Evolutionary conservation across 2,888 invertebrate genomes (phyloP), one percentile per base, ranked within the genome.

Genomic region (Pteria penguin): DNA sequence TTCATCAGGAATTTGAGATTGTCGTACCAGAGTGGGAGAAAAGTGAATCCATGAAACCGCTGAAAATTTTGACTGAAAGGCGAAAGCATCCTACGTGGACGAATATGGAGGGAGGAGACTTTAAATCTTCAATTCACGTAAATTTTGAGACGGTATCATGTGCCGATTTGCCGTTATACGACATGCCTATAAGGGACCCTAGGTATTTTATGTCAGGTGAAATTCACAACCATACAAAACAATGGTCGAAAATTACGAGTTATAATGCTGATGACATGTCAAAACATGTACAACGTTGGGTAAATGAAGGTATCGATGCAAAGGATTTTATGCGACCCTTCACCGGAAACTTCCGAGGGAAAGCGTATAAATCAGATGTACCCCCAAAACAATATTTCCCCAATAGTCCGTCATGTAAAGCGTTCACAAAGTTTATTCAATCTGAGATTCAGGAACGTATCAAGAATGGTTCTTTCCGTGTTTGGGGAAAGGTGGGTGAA

Each of bases 291-390:
- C 29, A 26, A 31, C 0, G 32, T 0, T 78, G 78, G 78, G 4
- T 78, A 33, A n/a, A 54, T 0, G 29, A 75, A 31, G 76, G 76
- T 2, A 63, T 79, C 22, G 70, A 76, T 55, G 63, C 76, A 14
- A 5, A 24, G 11, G 14, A 24, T n/a, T 76, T 79, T 61, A 72
- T 76, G 31, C 3, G 29, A 18, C 72, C 63, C 29, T 75, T 69
- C 60, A 69, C 65, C 29, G 76, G 79, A 8, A 68, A 69, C 32
- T 79, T 69, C 75, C 68, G 65, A 58, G 72, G 76, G 22, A 63
- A 65, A 33, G 5, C 5, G 1, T 78, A 74, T 66, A 32, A 74
- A 22, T 58, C 54, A 4, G 32, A 27, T 0, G 3, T 22, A 2
- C 45, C 45, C 0, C 0, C 0, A 0, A 45, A 45, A 1, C 0